Base-by-base conservation (phyloP, 2,113 vertebrate genomes). In the Raja brachyura region DNA sequence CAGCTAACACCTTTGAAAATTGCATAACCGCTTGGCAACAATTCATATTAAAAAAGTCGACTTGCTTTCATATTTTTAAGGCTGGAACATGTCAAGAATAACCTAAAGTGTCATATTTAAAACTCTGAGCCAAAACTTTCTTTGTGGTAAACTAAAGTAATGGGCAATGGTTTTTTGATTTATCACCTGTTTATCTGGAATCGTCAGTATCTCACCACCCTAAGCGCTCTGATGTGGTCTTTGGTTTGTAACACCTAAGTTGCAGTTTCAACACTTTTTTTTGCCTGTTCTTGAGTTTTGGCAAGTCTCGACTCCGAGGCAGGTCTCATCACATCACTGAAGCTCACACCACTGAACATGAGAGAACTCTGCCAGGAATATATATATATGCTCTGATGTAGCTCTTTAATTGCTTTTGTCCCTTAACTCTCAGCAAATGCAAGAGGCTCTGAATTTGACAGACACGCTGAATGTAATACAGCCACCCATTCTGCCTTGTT, bases 81-180 rank as follows among this genome's bases (percentile, higher is more conserved):
- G 33, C 90, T 54, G 86, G 59, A 68, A 11, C 68, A 68, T 68
- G 90, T 92, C 39, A 92, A 48, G 25, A 88, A 39, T 73, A 92
- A 92, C n/a, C 39, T 39, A 92, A 92, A 28, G n/a, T 92, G 90
- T 73, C 66, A 73, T 25, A 11, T 20, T 28, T 92, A 28, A 92
- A 73, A 92, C 39, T 74, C 66, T 54, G 66, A 92, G 66, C 39
- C 68, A 92, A 28, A 92, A 13, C 70, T 92, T 92, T 70, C 39
- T 74, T 92, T 74, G 66, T 33, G 31, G 59, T 20, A 90, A 90
- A 90, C 61, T 33, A 83, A 90, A 90, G 68, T 90, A 90, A 68
- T 28, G 33, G 86, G 61, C 63, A 16, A 68, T 31, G n/a, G 13
- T 13, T 18, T 73, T 28, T 92, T 73, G 68, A 92, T 92, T 92